Base-by-base conservation (phyloP, 2,888 invertebrate genomes). In the Hirudinaria manillensis region DNA sequence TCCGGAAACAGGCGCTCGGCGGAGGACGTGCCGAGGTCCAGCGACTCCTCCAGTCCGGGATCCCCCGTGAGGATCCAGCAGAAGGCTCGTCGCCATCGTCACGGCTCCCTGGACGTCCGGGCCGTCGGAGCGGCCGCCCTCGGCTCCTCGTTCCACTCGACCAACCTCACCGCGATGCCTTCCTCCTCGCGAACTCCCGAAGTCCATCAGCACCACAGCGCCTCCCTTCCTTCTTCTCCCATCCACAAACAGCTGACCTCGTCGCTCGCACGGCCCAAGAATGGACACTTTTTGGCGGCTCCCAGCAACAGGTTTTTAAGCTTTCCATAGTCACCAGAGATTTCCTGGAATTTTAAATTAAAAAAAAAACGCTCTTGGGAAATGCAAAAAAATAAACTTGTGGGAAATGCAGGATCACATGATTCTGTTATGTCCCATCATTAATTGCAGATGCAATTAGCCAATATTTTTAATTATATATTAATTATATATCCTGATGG, bases 151-250 rank as follows among this genome's bases (percentile, higher is more conserved):
- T 68, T 68, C n/a, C 68, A 68, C 32, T 34, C 68, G 36, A 68
- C 32, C 68, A 68, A 68, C 36, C 36, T n/a, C 68, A 68, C 32
- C 32, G 29, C n/a, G 6, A 68, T 34, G 36, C 68, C 68, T 36
- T 36, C 13, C n/a, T 4, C 55, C 29, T 56, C 55, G n/a, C 65
- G 65, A 21, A 27, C 73, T 34, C 36, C 61, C 45, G 21, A 32
- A 3, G 32, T 34, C 16, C 36, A 65, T 38, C 72, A 72, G 13
- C 73, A 55, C 27, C 36, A 65, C 2, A 83, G 82, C 77, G 79
- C 82, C 29, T 84, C 84, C 24, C 77, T 84, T 19, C 84, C 84
- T 19, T 80, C 82, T 16, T 83, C 84, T 3, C 84, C 84, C 0
- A 78, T 84, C 51, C 79, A 80, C 65, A 80, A 81, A 76, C 76